Base-by-base conservation (phyloP, 1,140 invertebrate species). In the Heterodera schachtii region DNA sequence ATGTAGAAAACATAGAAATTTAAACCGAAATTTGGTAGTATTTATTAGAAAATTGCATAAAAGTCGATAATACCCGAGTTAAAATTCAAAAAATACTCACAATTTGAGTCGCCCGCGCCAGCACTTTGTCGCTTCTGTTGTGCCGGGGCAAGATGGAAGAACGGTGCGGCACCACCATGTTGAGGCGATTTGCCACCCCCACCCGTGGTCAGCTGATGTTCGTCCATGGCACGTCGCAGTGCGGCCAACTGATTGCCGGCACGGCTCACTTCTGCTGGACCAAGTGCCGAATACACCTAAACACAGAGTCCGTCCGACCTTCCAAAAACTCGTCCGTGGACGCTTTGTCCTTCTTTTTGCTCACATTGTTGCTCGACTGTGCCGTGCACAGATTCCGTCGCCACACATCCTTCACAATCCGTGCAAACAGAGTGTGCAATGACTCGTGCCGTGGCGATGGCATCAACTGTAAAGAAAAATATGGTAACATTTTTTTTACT, bases 401-500 rank as follows among this genome's bases (percentile, higher is more conserved):
- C 88, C 87, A 89, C 44, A 90, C 81, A n/a, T 81, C 79, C 31
- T 71, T 76, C 11, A 90, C 73, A 13, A 90, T 86, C 47, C 88
- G 78, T 1, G 87, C 81, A 69, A 87, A 87, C 69, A 88, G 86
- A 47, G 82, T 85, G 78, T 97, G 98, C 0, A 98, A 91, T 1
- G 95, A 95, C 90, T 96, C 95, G 88, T 98, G 96, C 90, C 96
- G 96, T 4, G 94, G 93, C 3, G 95, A 95, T 89, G 93, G 95
- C 69, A 93, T 91, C 7, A 64, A 19, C 57, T 64, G 57, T 64
- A 2, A 64, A 3, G 13, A 19, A 19, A 2, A 19, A 16, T 3
- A 19, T 64, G 13, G 13, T 3, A 1, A 19, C 5, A 19, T 5
- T 1, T 64, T 64, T 19, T 60, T 64, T 1, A 0, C 7, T 19